Evolutionary conservation across 2,113 vertebrate genomes (phyloP), one percentile per base, ranked within the genome.

Genomic region (Empidonax traillii): DNA sequence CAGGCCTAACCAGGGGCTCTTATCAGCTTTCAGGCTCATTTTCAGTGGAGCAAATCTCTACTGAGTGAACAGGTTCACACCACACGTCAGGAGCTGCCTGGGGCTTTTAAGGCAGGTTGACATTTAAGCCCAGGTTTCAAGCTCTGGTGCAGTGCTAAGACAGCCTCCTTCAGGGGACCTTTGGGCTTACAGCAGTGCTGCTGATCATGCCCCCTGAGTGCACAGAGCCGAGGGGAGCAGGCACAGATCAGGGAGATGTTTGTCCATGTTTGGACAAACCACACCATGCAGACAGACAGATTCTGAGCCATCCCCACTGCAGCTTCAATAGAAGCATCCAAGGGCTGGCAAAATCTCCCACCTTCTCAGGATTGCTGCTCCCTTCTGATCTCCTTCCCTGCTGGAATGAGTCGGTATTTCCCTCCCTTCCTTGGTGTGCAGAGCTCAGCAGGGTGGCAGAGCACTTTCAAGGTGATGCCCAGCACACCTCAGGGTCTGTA

Each of bases 11-110:
- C 68, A 93, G 51, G 30, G 72, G 59, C 68, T 95, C 86, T 95
- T 93, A 92, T 77, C 88, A 95, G 77, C 86, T 86, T 96, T 86
- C 85, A 88, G 83, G 63, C 71, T 95, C 75, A 6, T 88, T 95
- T 90, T 88, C 94, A 63, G 89, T 6, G 46, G 31, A 86, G 63
- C 18, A 71, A 63, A 77, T 77, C 87, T 90, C 39, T 47, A 7
- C 58, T 24, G 69, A 82, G 78, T 4, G 85, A 87, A 14, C 68
- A 56, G 65, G 52, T 87, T 91, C 61, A n/a, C 55, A 55, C 49
- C 67, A 31, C 53, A 90, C 6, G 31, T 37, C 81, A 77, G 74
- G 81, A 71, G 20, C 37, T 94, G 85, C 76, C 55, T 83, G 75
- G 41, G 47, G 71, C 41, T 87, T 95, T 79, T 37, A 73, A 31